phyloP scores from a whole-genome alignment of 1,140 invertebrate species.

The Atta cephalotes region DNA sequence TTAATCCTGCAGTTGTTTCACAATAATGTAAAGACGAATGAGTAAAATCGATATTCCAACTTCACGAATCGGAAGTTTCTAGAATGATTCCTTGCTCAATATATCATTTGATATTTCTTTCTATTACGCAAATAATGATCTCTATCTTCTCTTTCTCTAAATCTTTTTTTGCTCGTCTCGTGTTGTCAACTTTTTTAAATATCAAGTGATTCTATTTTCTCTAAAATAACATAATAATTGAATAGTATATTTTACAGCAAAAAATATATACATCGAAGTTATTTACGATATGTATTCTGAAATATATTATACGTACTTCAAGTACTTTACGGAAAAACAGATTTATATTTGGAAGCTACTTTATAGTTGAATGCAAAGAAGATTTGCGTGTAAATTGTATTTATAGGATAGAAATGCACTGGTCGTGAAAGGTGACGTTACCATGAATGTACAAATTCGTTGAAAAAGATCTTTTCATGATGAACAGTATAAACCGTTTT shows the following conservation, averaged over 20 bases:
- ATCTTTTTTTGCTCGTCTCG: no score
- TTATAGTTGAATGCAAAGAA: conserved; percentile 11
- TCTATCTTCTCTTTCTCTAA: not conserved
- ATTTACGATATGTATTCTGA: not conserved
- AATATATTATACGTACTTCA: not conserved
- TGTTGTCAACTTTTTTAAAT: not conserved
- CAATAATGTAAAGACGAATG: not conserved
- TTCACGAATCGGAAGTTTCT: no score
- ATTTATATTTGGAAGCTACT: not conserved
- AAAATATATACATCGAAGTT: not conserved
- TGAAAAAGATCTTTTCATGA: not conserved
- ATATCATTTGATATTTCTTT: conserved; percentile 40
- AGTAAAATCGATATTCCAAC: no score
- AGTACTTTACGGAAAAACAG: not conserved
- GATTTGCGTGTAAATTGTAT: conserved; percentile 24
- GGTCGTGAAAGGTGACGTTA: conserved; percentile 33
- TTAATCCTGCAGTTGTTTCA: no score
- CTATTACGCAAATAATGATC: conserved; percentile 2
- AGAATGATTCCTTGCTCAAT: not conserved
- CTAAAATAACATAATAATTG: not conserved
- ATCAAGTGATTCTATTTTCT: not conserved
- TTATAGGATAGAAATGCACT: conserved; percentile 9
- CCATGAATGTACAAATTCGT: conserved; percentile 1
- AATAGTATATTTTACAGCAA: not conserved
- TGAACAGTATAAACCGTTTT: conserved; percentile 15